Evolutionary conservation across 2,888 invertebrate genomes (phyloP).

Genomic region (Phragmatobia fuliginosa): DNA sequence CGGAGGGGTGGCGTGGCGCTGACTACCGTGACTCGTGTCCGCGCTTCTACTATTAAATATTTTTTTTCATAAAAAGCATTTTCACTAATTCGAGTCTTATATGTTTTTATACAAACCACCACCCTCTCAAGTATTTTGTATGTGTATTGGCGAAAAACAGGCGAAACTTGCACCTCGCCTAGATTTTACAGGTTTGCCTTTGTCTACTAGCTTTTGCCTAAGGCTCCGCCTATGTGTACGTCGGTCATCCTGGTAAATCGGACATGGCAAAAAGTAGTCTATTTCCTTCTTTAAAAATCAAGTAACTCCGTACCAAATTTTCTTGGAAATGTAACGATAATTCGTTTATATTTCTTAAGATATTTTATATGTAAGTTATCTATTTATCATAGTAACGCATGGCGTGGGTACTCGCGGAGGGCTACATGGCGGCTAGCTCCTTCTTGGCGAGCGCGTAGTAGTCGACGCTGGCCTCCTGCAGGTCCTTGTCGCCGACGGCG

Average conservation of each 20-base stretch:
- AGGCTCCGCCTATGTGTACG: too few species aligned
- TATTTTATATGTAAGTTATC: neutral
- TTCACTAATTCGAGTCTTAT: neutral
- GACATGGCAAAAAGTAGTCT: too few species aligned
- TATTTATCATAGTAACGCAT: neutral
- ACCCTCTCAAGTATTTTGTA: too few species aligned
- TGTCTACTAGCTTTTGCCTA: too few species aligned
- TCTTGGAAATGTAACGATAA: too few species aligned
- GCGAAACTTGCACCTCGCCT: too few species aligned
- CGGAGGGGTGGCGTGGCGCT: too few species aligned
- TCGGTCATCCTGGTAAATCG: too few species aligned
- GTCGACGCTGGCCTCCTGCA: conserved; percentile 63
- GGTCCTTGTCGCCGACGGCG: conserved; percentile 68
- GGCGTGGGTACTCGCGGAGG: neutral
- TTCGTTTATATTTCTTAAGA: neutral
- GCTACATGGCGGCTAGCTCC: conserved; percentile 44
- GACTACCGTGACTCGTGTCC: conserved; percentile 14
- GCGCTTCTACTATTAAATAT: neutral
- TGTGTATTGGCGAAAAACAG: too few species aligned
- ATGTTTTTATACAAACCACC: neutral
- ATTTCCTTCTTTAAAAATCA: too few species aligned
- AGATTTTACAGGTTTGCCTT: too few species aligned
- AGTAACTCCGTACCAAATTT: too few species aligned
- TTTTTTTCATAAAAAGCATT: neutral
- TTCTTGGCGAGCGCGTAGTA: conserved; percentile 63